A percentile compares a stretch with the other conserved stretches of the same genome.
phyloP scores from a whole-genome alignment of 23 tunicate genomes.

The Halocynthia aurantium region DNA sequence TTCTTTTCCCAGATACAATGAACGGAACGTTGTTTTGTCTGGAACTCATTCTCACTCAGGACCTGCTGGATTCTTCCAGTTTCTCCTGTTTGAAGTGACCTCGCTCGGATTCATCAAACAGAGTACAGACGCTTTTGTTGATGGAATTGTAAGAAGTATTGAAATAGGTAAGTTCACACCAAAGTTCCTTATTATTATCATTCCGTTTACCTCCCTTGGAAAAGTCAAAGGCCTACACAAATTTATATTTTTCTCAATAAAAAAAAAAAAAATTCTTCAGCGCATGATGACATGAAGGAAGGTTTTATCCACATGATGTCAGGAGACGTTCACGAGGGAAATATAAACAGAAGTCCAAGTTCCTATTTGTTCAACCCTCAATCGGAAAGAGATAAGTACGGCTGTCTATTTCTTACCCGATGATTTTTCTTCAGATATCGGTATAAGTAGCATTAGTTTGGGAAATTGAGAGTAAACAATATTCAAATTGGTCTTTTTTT shows the following conservation, averaged over 20 bases:
- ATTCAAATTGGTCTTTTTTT: too few species aligned
- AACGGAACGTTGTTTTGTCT: slow-evolving; percentile 81
- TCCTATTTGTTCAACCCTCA: slow-evolving; percentile 71
- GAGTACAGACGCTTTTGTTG: slow-evolving; percentile 64
- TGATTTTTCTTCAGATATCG: too few species aligned
- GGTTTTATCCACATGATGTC: slow-evolving; percentile 49
- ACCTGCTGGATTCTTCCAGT: slow-evolving; percentile 97
- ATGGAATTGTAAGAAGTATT: slow-evolving; percentile 85
- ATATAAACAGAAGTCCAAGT: slow-evolving; percentile 89
- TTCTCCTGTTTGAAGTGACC: slow-evolving; percentile 78
- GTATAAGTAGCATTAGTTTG: too few species aligned
- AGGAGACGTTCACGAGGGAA: slow-evolving; percentile 71
- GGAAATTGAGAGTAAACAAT: too few species aligned
- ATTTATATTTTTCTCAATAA: too few species aligned
- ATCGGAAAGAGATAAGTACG: slow-evolving; percentile 65
- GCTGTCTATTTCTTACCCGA: not conserved
- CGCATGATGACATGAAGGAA: slow-evolving; percentile 55
- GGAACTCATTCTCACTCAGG: slow-evolving; percentile 99
- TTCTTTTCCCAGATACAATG: slow-evolving; percentile 46
- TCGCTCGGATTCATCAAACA: slow-evolving; percentile 85
- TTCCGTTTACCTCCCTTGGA: too few species aligned
- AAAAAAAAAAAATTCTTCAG: slow-evolving; percentile 7
- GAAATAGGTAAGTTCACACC: slow-evolving; percentile 34
- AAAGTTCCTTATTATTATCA: too few species aligned
- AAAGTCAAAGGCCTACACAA: too few species aligned